These are phyloP conservation scores for Clivina fossor DNA, from an alignment of 2,888 invertebrate species.

Conservation along the genomic window DNA sequence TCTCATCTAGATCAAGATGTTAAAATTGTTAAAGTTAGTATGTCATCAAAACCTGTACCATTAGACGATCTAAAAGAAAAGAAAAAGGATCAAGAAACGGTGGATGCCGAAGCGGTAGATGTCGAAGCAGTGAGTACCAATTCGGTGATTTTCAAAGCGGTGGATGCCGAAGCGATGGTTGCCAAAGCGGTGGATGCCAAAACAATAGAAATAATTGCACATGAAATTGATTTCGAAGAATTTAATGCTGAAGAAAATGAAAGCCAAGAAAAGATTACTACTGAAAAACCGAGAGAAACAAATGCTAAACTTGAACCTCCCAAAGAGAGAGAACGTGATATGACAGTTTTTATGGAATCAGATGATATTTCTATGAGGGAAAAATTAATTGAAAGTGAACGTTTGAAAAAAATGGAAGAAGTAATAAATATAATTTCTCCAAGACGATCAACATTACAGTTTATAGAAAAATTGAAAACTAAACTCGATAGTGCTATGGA, in stretches of 20 bases:
- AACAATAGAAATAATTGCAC: too few relatives aligned
- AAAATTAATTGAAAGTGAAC: conserved; percentile 54
- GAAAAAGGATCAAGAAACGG: conserved; percentile 5
- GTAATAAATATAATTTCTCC: conserved; percentile 48
- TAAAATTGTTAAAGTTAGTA: conserved; percentile 49
- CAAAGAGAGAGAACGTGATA: conserved; percentile 38
- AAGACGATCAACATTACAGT: conserved; percentile 45
- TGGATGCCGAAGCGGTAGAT: too few relatives aligned
- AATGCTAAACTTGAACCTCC: conserved; percentile 27
- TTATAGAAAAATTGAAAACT: conserved; percentile 45
- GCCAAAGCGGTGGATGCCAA: too few relatives aligned
- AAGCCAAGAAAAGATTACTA: too few relatives aligned
- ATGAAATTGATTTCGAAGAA: too few relatives aligned
- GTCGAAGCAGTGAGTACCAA: too few relatives aligned
- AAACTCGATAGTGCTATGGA: too few relatives aligned
- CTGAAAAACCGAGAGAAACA: conserved; percentile 33
- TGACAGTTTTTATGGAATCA: conserved; percentile 47
- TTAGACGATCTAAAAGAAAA: conserved; percentile 34
- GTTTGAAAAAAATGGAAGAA: conserved; percentile 57
- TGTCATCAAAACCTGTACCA: conserved; percentile 43
- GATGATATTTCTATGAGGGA: conserved; percentile 53
- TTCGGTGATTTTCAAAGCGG: too few relatives aligned
- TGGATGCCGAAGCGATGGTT: too few relatives aligned
- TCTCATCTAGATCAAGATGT: conserved; percentile 59
- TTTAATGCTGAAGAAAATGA: too few relatives aligned